Evolutionary conservation across 2,888 invertebrate species (phyloP), one percentile per base, ranked within the genome.

Genomic region (Kuschelorhynchus macadamiae): DNA sequence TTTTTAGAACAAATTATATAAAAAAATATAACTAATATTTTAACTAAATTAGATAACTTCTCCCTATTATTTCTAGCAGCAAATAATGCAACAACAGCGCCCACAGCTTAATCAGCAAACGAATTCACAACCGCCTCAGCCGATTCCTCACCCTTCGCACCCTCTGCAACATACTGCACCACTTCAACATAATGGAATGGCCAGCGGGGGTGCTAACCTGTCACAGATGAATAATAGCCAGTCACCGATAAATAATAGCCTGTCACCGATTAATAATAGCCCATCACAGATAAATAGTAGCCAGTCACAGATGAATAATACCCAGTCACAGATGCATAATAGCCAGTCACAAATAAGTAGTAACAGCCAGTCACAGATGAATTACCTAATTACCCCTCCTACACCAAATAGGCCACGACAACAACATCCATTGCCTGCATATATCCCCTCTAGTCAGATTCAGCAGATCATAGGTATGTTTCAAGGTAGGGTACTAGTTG

Each of bases 381-480:
- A 78, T 67, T 80, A 77, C 63, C 63, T 80, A n/a, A 80, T 79
- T 50, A 77, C 76, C 47, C 79, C 79, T 11, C 77, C 77, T 0
- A 77, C 70, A 53, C 64, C 72, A 1, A 74, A 75, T 55, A 73
- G 72, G 47, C 75, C 78, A 5, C 70, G 72, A 32, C 73, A 74
- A 39, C 78, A 77, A 41, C 65, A 75, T 53, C 78, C 81, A 8
- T 70, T 82, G 52, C 82, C 82, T 2, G 55, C 78, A 7, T 82
- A 78, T 59, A 77, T 82, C 36, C 79, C 79, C 52, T 79, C 81
- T 5, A 79, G 77, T 72, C 82, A 82, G 69, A 81, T 82, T 49
- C 79, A 81, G 63, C 76, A 81, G 70, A 81, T 82, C 66, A 82
- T 82, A 41, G 81, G 82, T 81, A 75, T 71, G 75, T 70, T 62